Conservation (phyloP, 2,888 invertebrate genomes). For the Limnephilus marmoratus region DNA sequence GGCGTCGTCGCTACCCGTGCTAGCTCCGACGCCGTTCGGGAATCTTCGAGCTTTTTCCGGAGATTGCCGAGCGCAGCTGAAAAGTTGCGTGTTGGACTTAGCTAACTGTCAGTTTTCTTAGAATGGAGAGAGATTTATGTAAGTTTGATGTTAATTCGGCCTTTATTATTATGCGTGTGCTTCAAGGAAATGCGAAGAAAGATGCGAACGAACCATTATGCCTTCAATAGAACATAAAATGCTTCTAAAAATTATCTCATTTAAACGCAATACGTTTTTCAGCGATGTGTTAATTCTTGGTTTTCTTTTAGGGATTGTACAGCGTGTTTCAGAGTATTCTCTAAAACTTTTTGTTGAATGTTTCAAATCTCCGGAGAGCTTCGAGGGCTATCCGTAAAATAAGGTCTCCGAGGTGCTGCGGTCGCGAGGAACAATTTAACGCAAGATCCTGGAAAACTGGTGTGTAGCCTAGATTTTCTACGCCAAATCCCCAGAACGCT, state of each 20-base stretch:
- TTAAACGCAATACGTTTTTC: neutral
- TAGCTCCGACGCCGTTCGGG: conserved; percentile 5
- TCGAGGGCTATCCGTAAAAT: too few species aligned
- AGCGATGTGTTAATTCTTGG: neutral
- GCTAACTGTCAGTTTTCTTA: conserved; percentile 5
- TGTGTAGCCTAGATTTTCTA: too few species aligned
- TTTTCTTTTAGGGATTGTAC: neutral
- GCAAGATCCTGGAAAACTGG: too few species aligned
- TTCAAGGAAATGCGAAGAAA: neutral
- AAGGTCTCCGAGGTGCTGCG: too few species aligned
- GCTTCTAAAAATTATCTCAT: neutral
- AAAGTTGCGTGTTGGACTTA: conserved; percentile 16
- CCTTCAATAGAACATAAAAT: neutral
- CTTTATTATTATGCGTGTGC: conserved; percentile 30
- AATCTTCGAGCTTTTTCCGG: neutral
- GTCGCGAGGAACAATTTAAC: too few species aligned
- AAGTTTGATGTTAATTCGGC: conserved; percentile 13
- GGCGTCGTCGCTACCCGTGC: conserved; percentile 12
- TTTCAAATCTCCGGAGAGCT: too few species aligned
- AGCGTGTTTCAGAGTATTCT: too few species aligned
- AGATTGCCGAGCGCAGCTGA: neutral
- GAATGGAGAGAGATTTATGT: conserved; percentile 21
- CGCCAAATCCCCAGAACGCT: too few species aligned
- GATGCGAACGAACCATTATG: neutral
- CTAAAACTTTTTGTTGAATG: too few species aligned